Evolutionary conservation across 2,888 invertebrate genomes (phyloP), one percentile per base, ranked within the genome.

Genomic region (Silvanus unidentatus): DNA sequence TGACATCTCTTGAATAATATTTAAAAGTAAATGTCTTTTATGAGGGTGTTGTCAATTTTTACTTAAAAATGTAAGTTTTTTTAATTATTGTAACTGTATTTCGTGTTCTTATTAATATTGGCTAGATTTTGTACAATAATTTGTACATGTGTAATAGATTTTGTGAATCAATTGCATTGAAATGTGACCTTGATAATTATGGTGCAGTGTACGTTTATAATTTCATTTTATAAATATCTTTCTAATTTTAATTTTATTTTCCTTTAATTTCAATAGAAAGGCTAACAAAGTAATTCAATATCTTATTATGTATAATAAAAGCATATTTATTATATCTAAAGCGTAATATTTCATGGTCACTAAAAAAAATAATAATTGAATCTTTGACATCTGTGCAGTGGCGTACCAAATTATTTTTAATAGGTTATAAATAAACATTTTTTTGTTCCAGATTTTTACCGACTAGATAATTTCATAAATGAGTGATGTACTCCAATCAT

Each of bases 11-110:
- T 37, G 45, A 29, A 15, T 40, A 39, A 13, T 37, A 46, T 50
- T 52, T 44, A 40, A 49, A 40, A 51, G 47, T 51, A 51, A 41
- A 16, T 50, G 47, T 52, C 50, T 47, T 54, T 53, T 48, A 52
- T 55, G 54, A 64, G 70, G 69, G 70, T 69, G 69, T 69, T 69
- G 69, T 68, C 69, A 69, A 63, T 67, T 66, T 65, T 59, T 60
- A 48, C 53, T 47, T 60, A 59, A 64, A 66, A 67, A 68, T 59
- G 69, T 69, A 64, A 70, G 68, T 68, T 66, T 66, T 60, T 62
- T 49, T 10, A 10, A 15, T 15, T 15, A 10, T 6, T 15, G 8
- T 37, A 37, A 37, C 37, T 9, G 37, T 37, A 37, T 15, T 37
- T 37, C 4, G 3, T 5, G 10, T 3, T 32, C 3, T 3, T 5